Evolutionary conservation across 2,888 invertebrate genomes (phyloP), one percentile per base, ranked within the genome.

Genomic region (Zaprionus bogoriensis): DNA sequence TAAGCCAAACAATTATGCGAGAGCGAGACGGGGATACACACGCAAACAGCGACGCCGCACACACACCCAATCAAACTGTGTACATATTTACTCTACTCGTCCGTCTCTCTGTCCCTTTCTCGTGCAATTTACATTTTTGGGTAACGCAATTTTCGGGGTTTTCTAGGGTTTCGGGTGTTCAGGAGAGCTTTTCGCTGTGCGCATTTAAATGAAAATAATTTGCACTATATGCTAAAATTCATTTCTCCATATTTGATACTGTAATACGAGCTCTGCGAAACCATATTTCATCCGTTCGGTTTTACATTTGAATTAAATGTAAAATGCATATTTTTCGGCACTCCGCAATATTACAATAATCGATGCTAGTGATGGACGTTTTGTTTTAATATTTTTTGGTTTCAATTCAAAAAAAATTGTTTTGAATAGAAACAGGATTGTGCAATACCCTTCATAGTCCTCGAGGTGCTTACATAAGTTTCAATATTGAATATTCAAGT

Each of bases 1-100:
- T 71, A 80, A 74, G 67, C 57, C 64, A 52, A 86, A 68, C 87
- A 82, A 79, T 79, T 79, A 78, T 63, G 74, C 20, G n/a, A 50
- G 46, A 48, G 19, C 5, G 38, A 77, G 50, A 50, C n/a, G n/a
- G n/a, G n/a, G 14, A 41, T 17, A 44, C 10, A 45, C 23, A 32
- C 7, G 12, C 9, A 36, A 30, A 20, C 19, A 17, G 32, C 17
- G 17, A 55, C 38, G 25, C 27, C 38, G 38, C 70, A 65, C 75
- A 59, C 59, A 59, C 59, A 42, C 48, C 54, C 20, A 55, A 55
- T 75, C 41, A 41, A n/a, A 20, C 5, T 22, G 10, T 14, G 54
- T 51, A 41, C 51, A 28, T 44, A 57, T 70, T 70, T 51, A 20
- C 20, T 47, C 7, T 41, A 2, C 12, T 2, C 41, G n/a, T n/a